Evolutionary conservation across 2,113 vertebrate species (phyloP), one percentile per base, ranked within the genome.

Genomic region (Bubo scandiacus): DNA sequence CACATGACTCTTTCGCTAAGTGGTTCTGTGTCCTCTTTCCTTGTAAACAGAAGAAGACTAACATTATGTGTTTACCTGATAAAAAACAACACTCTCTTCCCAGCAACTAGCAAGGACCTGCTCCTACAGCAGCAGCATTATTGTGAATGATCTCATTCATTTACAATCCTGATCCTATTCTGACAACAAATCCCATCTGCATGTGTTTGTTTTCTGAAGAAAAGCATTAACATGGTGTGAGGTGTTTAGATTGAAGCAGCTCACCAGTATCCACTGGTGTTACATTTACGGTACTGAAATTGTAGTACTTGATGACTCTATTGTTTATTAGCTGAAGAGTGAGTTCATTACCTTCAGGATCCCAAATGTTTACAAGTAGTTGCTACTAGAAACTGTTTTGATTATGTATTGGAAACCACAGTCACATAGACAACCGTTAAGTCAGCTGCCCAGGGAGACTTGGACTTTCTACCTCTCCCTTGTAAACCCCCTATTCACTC

Each of bases 141-240:
- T 82, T 94, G 77, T 80, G 86, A 96, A 94, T 95, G 94, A 97
- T 70, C 92, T 95, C 94, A 95, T 90, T 80, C 94, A 92, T 95
- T 95, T 96, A 94, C 77, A 89, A 4, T 91, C 94, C 73, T 65
- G 83, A 87, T 92, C 78, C 77, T 89, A 94, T 95, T 95, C 91
- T 89, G 95, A 95, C 92, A 97, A 95, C 95, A 96, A 96, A 96
- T 72, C 88, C 95, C 96, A 96, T 96, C 94, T 96, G 97, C 9
- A 54, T 80, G 84, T 96, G 86, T 96, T 97, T 96, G 83, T 91
- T 96, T 92, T 94, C 88, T 89, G 72, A 91, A 95, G 86, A 74
- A 79, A 81, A 65, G 67, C 80, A 84, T 81, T 72, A 96, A 36
- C 65, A 49, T n/a, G n/a, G 45, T 45, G 73, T 55, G 66, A 87